Base-by-base conservation (phyloP, 1,140 invertebrate species). In the Elysia chlorotica region DNA sequence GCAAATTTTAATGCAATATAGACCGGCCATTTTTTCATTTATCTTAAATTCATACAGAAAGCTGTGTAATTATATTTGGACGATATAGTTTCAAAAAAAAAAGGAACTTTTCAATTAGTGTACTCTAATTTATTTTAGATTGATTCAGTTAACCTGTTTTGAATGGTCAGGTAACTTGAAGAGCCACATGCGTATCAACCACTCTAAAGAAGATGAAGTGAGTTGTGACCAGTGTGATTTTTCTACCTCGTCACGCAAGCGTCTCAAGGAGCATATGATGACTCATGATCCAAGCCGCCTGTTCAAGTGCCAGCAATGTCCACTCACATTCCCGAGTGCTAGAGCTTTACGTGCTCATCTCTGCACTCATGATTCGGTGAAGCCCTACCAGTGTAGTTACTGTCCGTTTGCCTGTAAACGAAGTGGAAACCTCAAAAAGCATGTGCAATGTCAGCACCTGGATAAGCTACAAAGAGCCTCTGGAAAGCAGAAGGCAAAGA, bases 321-420 rank as follows among this genome's bases (percentile, higher is more conserved):
- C 65, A 2, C 83, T 83, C 69, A 65, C 75, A 6, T 83, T 79
- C 65, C 69, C 76, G 5, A 79, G 74, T 33, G 76, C 74, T 36
- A 75, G 72, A 54, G 75, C 79, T 2, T 76, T 89, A 14, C 83
- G 81, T 25, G 81, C 81, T 61, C 88, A 89, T 71, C 68, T 79
- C 30, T 85, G 92, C 89, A 79, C 83, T 6, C 88, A 89, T 68
- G 85, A 83, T 53, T 78, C 83, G 21, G 85, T 88, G 38, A 83
- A 85, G 37, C 88, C 86, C 28, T 88, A 80, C 74, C 33, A 57
- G 1, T 89, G 88, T 73, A 65, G 71, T 14, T 75, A 79, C 28
- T 89, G 88, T 75, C 53, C 78, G 3, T 88, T 87, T 68, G 77
- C 77, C 23, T 84, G 83, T 6, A 79, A 77, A 38, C 82, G 83